Base-by-base conservation (phyloP, 1,140 invertebrate species). In the Magallana angulata region DNA sequence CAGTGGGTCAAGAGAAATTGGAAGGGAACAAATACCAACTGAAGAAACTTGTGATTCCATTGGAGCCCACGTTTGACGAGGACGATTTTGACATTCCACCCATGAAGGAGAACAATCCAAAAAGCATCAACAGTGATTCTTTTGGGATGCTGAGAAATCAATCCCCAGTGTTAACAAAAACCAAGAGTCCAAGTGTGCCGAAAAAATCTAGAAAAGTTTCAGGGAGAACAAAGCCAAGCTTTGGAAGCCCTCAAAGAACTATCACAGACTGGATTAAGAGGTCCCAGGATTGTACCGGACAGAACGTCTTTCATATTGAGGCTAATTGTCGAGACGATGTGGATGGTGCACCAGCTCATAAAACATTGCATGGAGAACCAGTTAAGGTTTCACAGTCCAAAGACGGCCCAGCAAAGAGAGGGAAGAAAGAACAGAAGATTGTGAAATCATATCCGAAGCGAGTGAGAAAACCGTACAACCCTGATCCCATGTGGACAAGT, bases 221-320 rank as follows among this genome's bases (percentile, higher is more conserved):
- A 24, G 58, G 48, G 24, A 57, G 84, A 58, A 57, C 82, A 80
- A 89, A 83, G 62, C 4, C 59, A 12, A 71, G 57, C 16, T 57
- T 88, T 16, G 56, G 18, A 12, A 88, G 85, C 71, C 89, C 86
- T n/a, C 90, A 91, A 83, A 36, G 87, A 57, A 89, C 90, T 3
- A 91, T 91, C 59, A 91, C 58, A 57, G 86, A 91, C 84, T 91
- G 90, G 90, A 86, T 91, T 48, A 71, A 82, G 60, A 57, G 58
- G 16, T 56, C 68, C 12, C 30, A n/a, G 36, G n/a, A 12, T 11
- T 56, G 18, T 48, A 84, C 24, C n/a, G 64, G 64, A 71, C 64
- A 71, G 64, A 71, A 30, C 24, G 18, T 11, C 4, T 71, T 9
- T 71, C 64, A 71, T 1, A 8, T 71, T 18, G 64, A 71, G 64